Conservation (phyloP, 2,888 invertebrate species). For the Pollenia angustigena region DNA sequence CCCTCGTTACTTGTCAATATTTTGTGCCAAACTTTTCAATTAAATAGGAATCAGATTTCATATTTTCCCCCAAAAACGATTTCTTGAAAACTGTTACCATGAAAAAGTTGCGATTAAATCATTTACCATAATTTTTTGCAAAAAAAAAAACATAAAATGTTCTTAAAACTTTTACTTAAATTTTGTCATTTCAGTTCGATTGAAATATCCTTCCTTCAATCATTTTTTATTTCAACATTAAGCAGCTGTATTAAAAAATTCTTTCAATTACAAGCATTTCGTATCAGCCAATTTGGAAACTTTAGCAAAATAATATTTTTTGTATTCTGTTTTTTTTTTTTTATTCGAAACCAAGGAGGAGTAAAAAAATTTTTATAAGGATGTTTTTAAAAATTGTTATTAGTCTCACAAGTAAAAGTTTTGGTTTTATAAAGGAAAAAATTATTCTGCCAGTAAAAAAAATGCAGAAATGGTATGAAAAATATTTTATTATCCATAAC, state of each 20-base stretch:
- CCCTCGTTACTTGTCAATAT: too few species aligned
- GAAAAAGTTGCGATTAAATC: background rate
- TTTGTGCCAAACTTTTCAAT: too few species aligned
- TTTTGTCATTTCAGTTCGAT: background rate
- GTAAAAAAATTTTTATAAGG: background rate
- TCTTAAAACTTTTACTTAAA: background rate
- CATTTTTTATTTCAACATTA: conserved; percentile 24
- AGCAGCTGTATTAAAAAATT: conserved; percentile 40
- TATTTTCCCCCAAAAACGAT: background rate
- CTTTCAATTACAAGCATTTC: background rate
- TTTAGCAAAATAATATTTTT: conserved; percentile 6
- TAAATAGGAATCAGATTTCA: background rate
- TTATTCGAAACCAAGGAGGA: background rate
- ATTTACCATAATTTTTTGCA: background rate
- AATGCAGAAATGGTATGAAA: background rate
- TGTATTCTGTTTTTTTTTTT: background rate
- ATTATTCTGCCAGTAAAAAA: background rate
- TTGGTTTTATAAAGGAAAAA: conserved; percentile 6
- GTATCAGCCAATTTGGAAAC: conserved; percentile 1
- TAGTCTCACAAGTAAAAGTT: conserved; percentile 18
- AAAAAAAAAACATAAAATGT: too few species aligned
- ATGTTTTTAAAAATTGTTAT: background rate
- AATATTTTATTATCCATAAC: conserved; percentile 1
- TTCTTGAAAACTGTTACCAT: background rate
- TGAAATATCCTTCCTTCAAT: background rate